These are phyloP conservation scores for Danio tinwini DNA, from an alignment of 2,797 vertebrate genomes.

Conservation along the genomic window DNA sequence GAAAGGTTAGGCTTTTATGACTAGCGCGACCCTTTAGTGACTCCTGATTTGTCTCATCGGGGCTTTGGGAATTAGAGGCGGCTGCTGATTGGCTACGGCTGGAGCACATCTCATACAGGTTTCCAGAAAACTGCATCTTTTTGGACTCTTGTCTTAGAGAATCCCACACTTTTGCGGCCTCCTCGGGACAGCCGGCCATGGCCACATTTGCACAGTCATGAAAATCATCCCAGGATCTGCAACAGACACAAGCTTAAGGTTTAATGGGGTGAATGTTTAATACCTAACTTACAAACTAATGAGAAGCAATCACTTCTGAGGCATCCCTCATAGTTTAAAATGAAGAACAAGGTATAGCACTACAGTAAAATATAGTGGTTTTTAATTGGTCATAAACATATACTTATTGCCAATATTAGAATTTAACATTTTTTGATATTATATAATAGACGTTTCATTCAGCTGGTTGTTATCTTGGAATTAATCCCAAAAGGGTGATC, in stretches of 20 bases:
- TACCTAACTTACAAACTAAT: slow-evolving; percentile 3
- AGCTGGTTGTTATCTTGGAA: no score
- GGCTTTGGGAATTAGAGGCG: slow-evolving; percentile 60
- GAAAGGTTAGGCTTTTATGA: slow-evolving; percentile 54
- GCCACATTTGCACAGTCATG: slow-evolving; percentile 80
- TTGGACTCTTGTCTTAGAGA: slow-evolving; percentile 85
- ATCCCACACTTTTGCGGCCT: slow-evolving; percentile 83
- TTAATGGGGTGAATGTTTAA: slow-evolving; percentile 14
- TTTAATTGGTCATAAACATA: background rate
- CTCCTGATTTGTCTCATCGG: slow-evolving; percentile 81
- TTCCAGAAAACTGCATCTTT: slow-evolving; percentile 84
- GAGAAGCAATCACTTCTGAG: background rate
- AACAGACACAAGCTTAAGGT: slow-evolving; percentile 39
- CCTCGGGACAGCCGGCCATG: slow-evolving; percentile 81
- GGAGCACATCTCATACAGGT: slow-evolving; percentile 84
- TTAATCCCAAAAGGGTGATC: no score
- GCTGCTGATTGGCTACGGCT: slow-evolving; percentile 66
- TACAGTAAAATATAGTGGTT: background rate
- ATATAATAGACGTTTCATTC: background rate
- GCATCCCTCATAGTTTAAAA: background rate
- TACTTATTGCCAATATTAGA: background rate
- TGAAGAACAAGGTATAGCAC: background rate
- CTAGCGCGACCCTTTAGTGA: slow-evolving; percentile 71
- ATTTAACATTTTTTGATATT: background rate
- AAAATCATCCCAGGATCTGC: slow-evolving; percentile 87